Conservation (phyloP, 2,888 invertebrate genomes). For the Hirtodrosophila trivittata region DNA sequence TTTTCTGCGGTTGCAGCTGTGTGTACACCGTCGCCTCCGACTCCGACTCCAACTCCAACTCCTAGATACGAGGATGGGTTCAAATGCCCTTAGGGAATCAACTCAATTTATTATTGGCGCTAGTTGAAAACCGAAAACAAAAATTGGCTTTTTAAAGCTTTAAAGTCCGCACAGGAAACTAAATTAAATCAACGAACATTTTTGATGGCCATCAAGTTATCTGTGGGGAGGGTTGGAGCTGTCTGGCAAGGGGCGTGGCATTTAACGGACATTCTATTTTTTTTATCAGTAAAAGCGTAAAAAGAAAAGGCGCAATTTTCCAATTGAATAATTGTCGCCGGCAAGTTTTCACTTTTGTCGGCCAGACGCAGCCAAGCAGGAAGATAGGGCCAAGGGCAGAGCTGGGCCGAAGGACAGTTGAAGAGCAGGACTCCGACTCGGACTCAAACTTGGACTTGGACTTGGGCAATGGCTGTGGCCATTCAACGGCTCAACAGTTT, state of each 20-base stretch:
- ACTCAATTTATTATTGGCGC: conserved; percentile 77
- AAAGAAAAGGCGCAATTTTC: conserved; percentile 72
- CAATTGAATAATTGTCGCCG: conserved; percentile 79
- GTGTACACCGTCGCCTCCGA: conserved; percentile 1
- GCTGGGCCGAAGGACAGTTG: too few relatives aligned
- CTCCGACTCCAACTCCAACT: neutral
- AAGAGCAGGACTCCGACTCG: conserved; percentile 3
- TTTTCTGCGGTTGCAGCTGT: conserved; percentile 69
- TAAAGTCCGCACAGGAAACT: conserved; percentile 53
- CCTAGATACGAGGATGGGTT: neutral
- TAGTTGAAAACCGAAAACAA: conserved; percentile 35
- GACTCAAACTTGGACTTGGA: neutral
- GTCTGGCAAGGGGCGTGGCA: conserved; percentile 44
- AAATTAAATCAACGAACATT: conserved; percentile 65
- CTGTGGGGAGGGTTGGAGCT: conserved; percentile 13
- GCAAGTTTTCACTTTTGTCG: conserved; percentile 73
- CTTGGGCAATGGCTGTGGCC: conserved; percentile 41
- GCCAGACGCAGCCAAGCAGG: conserved; percentile 47
- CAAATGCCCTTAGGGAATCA: conserved; percentile 61
- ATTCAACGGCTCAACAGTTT: conserved; percentile 76
- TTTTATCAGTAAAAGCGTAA: conserved; percentile 38
- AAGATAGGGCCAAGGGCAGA: conserved; percentile 15
- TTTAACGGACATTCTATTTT: conserved; percentile 34
- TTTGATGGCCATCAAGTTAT: conserved; percentile 43
- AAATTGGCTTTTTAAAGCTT: conserved; percentile 73